These are phyloP conservation scores for Electrona antarctica DNA, from an alignment of 2,113 vertebrate species.

Conservation along the genomic window DNA sequence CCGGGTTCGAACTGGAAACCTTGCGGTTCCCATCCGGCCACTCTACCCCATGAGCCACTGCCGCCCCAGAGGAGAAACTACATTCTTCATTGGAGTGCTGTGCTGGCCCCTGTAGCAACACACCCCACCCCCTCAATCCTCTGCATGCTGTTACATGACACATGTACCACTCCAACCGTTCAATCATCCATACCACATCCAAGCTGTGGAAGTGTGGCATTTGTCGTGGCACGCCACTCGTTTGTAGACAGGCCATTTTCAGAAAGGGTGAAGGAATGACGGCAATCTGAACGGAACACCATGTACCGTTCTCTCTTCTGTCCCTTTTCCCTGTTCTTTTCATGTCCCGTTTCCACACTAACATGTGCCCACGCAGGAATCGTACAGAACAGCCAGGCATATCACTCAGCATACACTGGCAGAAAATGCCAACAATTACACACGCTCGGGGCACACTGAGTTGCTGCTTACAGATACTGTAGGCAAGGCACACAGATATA, in stretches of 20 bases:
- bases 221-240: constrained; percentile 27
- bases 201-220: constrained; percentile 29
- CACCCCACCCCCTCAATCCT: background rate
- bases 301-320: background rate
- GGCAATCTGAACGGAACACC: background rate
- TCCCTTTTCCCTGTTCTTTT: constrained; percentile 12
- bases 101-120: constrained; percentile 9
- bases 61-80: background rate
- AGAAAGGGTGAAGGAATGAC: constrained; percentile 1
- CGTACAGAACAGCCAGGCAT: constrained; percentile 55
- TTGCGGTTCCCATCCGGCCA: too few species aligned
- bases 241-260: background rate
- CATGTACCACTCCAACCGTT: constrained; percentile 36
- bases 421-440: constrained; percentile 41
- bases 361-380: constrained; percentile 49
- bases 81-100: background rate
- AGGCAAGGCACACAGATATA: constrained; percentile 17
- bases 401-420: constrained; percentile 58
- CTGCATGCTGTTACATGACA: constrained; percentile 35
- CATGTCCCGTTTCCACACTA: constrained; percentile 25
- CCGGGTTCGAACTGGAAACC: too few species aligned
- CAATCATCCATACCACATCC: constrained; percentile 24
- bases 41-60: too few species aligned
- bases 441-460: constrained; percentile 11
- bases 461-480: too few species aligned